A percentile compares a stretch with the other conserved stretches of the same genome.
phyloP scores from a whole-genome alignment of 1,140 invertebrate genomes.

The Meloidogyne hapla region DNA sequence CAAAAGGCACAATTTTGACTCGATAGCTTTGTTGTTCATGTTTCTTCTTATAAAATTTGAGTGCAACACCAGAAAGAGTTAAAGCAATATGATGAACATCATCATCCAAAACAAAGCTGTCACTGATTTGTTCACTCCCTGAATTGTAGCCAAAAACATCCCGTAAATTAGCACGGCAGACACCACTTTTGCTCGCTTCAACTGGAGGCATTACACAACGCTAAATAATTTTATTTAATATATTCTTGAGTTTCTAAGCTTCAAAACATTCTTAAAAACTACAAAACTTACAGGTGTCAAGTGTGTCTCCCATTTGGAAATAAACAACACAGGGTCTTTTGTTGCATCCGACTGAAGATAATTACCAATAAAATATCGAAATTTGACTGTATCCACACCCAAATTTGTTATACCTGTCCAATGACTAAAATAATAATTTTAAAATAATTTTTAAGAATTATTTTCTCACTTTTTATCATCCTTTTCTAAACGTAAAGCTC shows the following conservation, averaged over 20 bases:
- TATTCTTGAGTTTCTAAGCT: background rate
- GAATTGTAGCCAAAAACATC: conserved; percentile 63
- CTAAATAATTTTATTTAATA: conserved; percentile 8
- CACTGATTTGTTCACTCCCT: conserved; percentile 51
- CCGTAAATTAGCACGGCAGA: conserved; percentile 57
- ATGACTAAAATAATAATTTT: conserved; percentile 34
- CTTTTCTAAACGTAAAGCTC: conserved; percentile 35
- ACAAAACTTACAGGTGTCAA: conserved; percentile 40
- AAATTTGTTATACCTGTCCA: conserved; percentile 44
- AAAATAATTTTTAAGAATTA: conserved; percentile 1
- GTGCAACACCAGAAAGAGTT: conserved; percentile 51
- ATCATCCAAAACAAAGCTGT: conserved; percentile 57
- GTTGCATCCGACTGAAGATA: conserved; percentile 51
- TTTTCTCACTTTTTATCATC: conserved; percentile 44
- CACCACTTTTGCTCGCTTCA: conserved; percentile 47
- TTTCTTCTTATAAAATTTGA: conserved; percentile 61
- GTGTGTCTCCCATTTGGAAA: conserved; percentile 61
- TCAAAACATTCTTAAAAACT: background rate
- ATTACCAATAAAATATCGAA: conserved; percentile 63
- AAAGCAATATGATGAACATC: conserved; percentile 59
- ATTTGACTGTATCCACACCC: conserved; percentile 51
- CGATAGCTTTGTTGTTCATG: conserved; percentile 49
- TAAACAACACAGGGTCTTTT: conserved; percentile 45
- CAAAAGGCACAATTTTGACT: conserved; percentile 54
- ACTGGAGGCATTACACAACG: conserved; percentile 53